Evolutionary conservation across 2,113 vertebrate genomes (phyloP).

Genomic region (Suricata suricatta): DNA sequence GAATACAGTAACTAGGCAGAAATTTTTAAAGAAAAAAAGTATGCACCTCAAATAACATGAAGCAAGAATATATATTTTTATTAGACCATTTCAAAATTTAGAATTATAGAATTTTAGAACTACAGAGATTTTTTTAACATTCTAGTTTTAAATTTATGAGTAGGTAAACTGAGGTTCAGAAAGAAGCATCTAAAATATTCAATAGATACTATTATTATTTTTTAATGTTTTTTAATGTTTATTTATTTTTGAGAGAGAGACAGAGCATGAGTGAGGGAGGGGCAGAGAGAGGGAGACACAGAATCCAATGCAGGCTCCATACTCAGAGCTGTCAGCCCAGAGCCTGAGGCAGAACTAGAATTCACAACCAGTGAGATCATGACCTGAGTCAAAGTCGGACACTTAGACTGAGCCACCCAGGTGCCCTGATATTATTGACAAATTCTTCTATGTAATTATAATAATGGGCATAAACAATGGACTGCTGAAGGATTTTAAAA

Average conservation of each 20-base stretch:
- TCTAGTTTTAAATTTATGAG: slow-evolving; percentile 2
- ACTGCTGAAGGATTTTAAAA: not conserved
- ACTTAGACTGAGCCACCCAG: too few species aligned
- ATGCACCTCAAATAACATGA: not conserved
- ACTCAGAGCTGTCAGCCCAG: too few species aligned
- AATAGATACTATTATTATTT: not conserved
- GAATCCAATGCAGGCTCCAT: too few species aligned
- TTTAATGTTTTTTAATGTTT: too few species aligned
- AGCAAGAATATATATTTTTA: not conserved
- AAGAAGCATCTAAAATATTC: slow-evolving; percentile 1
- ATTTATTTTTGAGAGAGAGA: too few species aligned
- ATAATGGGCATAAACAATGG: not conserved
- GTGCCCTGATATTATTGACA: not conserved
- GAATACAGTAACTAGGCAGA: not conserved
- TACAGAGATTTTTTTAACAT: not conserved
- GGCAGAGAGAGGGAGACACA: too few species aligned
- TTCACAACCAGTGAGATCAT: too few species aligned
- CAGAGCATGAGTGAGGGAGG: too few species aligned
- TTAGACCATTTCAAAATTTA: slow-evolving; percentile 29
- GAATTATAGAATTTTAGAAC: not conserved
- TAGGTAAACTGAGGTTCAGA: not conserved
- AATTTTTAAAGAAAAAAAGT: not conserved
- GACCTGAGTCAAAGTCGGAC: too few species aligned
- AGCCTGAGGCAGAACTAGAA: too few species aligned
- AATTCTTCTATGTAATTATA: not conserved